Evolutionary conservation across 2,113 vertebrate species (phyloP), one percentile per base, ranked within the genome.

Genomic region (Caranx ignobilis): DNA sequence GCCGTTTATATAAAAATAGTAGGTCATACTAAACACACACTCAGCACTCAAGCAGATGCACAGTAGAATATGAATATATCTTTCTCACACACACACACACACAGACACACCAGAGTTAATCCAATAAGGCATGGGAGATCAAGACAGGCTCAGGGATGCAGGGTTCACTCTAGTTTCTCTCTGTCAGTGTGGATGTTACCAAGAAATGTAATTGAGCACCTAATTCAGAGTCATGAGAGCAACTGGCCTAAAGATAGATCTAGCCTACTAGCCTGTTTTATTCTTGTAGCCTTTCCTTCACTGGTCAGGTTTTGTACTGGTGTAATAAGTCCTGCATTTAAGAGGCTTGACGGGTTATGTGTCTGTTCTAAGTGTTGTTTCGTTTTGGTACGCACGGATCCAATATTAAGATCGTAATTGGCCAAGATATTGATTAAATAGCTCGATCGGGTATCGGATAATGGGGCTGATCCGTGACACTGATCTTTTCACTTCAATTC

Each of bases 41-140:
- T 75, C 60, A 39, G 52, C 47, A 50, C 61, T 16, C 54, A 68
- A 56, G 57, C 61, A 77, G 62, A 81, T 66, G 59, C 60, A 85
- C 71, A 79, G 43, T 19, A 34, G 50, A 74, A 59, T 63, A 61
- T 11, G 9, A 54, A 55, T 68, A 54, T 55, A 39, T 66, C 63
- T n/a, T 43, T 26, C 26, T 26, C 26, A 32, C 73, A 55, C 59
- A 32, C 70, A 61, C 64, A 65, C 43, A 52, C 69, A 19, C 56
- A 59, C 67, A 54, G 54, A 71, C 65, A 45, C 61, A 62, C 31
- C 18, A 21, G 12, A 68, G 50, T 63, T 89, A 88, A 91, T 89
- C 87, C 86, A 83, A 85, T 83, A 85, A 88, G 11, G 74, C 55
- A 21, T 32, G 60, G 70, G 59, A 85, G 85, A 78, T 87, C 71